Evolutionary conservation across 2,888 invertebrate species (phyloP), one percentile per base, ranked within the genome.

Genomic region (Xestia sexstrigata): DNA sequence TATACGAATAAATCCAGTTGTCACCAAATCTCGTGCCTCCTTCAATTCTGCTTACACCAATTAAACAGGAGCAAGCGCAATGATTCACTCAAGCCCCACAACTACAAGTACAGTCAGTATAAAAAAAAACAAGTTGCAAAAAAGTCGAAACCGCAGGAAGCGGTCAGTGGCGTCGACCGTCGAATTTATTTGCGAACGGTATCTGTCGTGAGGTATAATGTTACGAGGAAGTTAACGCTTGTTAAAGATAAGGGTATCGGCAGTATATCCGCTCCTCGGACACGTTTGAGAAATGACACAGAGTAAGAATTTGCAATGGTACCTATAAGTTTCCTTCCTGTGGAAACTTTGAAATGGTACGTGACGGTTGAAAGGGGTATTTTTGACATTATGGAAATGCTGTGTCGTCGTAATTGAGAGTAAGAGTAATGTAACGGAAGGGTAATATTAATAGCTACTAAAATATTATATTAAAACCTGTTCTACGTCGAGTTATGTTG

Each of bases 211-310:
- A 90, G 87, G 92, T 93, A 93, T 94, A 89, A 89, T 89, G 91
- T 93, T 92, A 91, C 92, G 85, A 92, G 94, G 93, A 93, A 93
- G 93, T 93, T 90, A 88, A 89, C 89, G 91, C 92, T 90, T 45
- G 90, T 93, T 92, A 90, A n/a, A 94, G 94, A 94, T 94, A 94
- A 93, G 91, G 89, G 89, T 90, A 91, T 91, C 91, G 92, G 89
- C 85, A 88, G 87, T 92, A 91, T 93, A 93, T 93, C 93, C 93
- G 92, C 86, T 91, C 84, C 88, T 88, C 86, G 86, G 89, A 91
- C 90, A 89, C 83, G 81, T 82, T 77, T 86, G 84, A 86, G 79
- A 82, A 81, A 71, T 67, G 81, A 47, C 79, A 79, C 76, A 77
- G 87, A 66, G 35, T 67, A 76, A 67, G 30, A 74, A 77, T 47